Evolutionary conservation across 1,140 invertebrate genomes (phyloP).

Genomic region (Drosophila rhopaloa): DNA sequence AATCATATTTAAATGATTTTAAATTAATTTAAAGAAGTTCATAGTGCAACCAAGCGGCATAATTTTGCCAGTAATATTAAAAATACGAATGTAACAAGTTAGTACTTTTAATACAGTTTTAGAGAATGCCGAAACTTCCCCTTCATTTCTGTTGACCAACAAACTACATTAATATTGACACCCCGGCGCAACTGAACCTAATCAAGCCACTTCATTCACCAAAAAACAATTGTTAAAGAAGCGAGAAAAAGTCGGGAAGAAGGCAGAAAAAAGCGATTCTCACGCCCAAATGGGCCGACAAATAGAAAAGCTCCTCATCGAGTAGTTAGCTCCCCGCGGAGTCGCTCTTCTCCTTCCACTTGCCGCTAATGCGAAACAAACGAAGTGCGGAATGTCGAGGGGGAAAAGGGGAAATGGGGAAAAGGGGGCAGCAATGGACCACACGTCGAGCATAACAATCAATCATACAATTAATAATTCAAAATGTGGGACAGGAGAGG

Average conservation of each 20-base stretch:
- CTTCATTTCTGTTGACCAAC: neutral
- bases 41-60: no score
- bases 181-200: constrained; percentile 23
- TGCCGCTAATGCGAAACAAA: constrained; percentile 32
- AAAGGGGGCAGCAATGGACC: constrained; percentile 29
- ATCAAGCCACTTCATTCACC: constrained; percentile 43
- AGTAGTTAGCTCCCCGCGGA: constrained; percentile 56
- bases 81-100: neutral
- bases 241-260: constrained; percentile 31
- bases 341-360: constrained; percentile 43
- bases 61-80: no score
- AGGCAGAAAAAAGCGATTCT: constrained; percentile 31
- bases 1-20: no score
- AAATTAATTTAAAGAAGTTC: no score
- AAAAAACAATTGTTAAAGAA: constrained; percentile 46
- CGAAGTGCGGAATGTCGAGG: neutral
- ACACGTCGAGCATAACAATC: constrained; percentile 66
- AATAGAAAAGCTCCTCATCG: constrained; percentile 47
- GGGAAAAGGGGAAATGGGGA: no score
- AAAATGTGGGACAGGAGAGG: constrained; percentile 32
- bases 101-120: neutral
- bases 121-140: neutral
- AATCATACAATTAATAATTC: constrained; percentile 75
- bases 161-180: constrained; percentile 39
- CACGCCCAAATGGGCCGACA: constrained; percentile 23